Evolutionary conservation across 2,888 invertebrate genomes (phyloP).

Genomic region (Acronicta aceris): DNA sequence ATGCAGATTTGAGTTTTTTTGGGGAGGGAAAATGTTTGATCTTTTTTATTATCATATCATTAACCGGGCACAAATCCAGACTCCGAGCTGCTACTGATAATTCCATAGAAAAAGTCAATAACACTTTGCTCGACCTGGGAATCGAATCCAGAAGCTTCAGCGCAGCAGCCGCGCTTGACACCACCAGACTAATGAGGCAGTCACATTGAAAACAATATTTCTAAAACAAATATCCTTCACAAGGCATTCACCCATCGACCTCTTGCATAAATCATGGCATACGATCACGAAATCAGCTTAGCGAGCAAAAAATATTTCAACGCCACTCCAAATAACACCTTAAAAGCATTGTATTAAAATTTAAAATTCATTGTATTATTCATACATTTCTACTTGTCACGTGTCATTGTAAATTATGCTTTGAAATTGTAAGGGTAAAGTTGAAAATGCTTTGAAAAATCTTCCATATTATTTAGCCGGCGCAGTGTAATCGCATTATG

Average conservation of each 20-base stretch:
- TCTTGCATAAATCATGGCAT: slow-evolving; percentile 54
- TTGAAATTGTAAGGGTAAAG: neutral
- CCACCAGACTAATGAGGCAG: no score
- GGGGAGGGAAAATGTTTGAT: no score
- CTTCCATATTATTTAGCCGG: slow-evolving; percentile 8
- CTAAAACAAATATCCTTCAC: slow-evolving; percentile 29
- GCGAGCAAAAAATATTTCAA: slow-evolving; percentile 27
- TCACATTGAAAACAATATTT: slow-evolving; percentile 4
- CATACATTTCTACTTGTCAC: slow-evolving; percentile 7
- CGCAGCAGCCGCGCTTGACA: no score
- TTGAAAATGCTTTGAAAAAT: slow-evolving; percentile 7
- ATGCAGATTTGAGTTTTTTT: no score
- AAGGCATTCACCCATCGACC: slow-evolving; percentile 53
- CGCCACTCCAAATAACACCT: slow-evolving; percentile 21
- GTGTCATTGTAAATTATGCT: slow-evolving; percentile 26
- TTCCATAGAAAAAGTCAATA: no score
- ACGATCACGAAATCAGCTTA: slow-evolving; percentile 48
- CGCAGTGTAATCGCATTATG: slow-evolving; percentile 6
- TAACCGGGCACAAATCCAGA: no score
- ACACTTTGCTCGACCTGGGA: no score
- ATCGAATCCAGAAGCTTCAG: no score
- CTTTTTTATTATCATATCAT: no score
- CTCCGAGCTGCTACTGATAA: no score
- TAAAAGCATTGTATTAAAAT: slow-evolving; percentile 6
- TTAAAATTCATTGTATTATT: slow-evolving; percentile 24